These are phyloP conservation scores for Lepus oiostolus DNA, from an alignment of 2,797 vertebrate species.

Conservation along the genomic window DNA sequence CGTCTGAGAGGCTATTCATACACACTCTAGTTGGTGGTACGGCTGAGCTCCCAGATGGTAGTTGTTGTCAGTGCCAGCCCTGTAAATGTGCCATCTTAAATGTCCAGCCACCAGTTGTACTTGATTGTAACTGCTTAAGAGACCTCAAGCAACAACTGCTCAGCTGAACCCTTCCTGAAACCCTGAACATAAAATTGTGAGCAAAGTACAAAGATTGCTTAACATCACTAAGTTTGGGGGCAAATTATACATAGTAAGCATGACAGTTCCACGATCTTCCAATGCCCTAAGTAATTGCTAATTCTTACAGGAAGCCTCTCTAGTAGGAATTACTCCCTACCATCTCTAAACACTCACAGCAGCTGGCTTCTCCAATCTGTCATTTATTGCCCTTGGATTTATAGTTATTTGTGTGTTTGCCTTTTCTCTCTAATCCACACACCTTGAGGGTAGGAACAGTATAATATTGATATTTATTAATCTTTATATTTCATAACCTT, in stretches of 20 bases:
- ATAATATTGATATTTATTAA: constrained; percentile 10
- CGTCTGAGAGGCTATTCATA: not conserved
- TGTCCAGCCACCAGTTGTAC: not conserved
- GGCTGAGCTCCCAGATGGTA: not conserved
- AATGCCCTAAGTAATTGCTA: constrained; percentile 43
- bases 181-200: constrained; percentile 42
- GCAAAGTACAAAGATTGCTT: constrained; percentile 32
- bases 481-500: constrained; percentile 26
- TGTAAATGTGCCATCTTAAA: not conserved
- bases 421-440: not conserved
- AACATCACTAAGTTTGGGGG: not conserved
- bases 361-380: constrained; percentile 52
- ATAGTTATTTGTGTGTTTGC: constrained; percentile 12
- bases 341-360: not conserved
- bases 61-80: not conserved
- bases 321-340: constrained; percentile 55
- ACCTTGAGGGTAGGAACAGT: constrained; percentile 10
- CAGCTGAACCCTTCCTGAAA: constrained; percentile 29
- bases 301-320: not conserved
- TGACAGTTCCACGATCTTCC: not conserved
- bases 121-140: not conserved
- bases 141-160: not conserved
- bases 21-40: not conserved
- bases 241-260: constrained; percentile 25
- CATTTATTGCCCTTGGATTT: not conserved